Percentiles rank a stretch among this genome's conserved stretches.
These are phyloP conservation scores for Cosmia pyralina DNA, from an alignment of 2,888 invertebrate species.

Conservation along the genomic window DNA sequence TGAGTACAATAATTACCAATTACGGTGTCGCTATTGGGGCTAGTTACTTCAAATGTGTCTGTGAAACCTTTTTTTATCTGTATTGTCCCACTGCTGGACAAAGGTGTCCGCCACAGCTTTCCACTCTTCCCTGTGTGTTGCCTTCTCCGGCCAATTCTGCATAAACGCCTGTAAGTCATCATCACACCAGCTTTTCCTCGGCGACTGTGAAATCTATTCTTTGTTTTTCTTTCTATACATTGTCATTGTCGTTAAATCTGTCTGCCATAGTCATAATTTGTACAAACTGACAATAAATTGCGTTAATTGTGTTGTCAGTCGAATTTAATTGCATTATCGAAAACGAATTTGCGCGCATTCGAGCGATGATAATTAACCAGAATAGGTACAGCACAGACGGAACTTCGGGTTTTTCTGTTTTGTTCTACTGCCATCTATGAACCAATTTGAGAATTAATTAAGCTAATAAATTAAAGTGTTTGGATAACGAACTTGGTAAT, in stretches of 20 bases:
- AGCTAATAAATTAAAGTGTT: constrained; percentile 30
- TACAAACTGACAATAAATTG: constrained; percentile 40
- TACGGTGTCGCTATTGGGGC: constrained; percentile 28
- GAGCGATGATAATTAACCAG: constrained; percentile 60
- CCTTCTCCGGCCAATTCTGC: no score
- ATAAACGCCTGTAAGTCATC: no score
- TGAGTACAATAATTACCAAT: constrained; percentile 26
- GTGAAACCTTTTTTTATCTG: not conserved
- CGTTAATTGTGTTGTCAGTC: constrained; percentile 54
- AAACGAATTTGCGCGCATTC: constrained; percentile 63
- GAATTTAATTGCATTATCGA: constrained; percentile 65
- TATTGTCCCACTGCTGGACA: no score
- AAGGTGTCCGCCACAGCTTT: no score
- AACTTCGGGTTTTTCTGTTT: constrained; percentile 46
- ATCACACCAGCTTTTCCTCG: no score
- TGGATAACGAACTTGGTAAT: constrained; percentile 16
- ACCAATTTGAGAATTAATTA: constrained; percentile 43
- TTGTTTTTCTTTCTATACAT: constrained; percentile 17
- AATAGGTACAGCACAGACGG: constrained; percentile 32
- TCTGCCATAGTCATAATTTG: not conserved
- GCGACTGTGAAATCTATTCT: not conserved
- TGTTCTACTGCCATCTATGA: constrained; percentile 49
- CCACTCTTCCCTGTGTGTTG: no score
- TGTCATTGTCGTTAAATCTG: not conserved
- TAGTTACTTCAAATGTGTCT: constrained; percentile 2